These are phyloP conservation scores for Mesocricetus auratus DNA, from an alignment of 2,113 vertebrate genomes.

Conservation along the genomic window DNA sequence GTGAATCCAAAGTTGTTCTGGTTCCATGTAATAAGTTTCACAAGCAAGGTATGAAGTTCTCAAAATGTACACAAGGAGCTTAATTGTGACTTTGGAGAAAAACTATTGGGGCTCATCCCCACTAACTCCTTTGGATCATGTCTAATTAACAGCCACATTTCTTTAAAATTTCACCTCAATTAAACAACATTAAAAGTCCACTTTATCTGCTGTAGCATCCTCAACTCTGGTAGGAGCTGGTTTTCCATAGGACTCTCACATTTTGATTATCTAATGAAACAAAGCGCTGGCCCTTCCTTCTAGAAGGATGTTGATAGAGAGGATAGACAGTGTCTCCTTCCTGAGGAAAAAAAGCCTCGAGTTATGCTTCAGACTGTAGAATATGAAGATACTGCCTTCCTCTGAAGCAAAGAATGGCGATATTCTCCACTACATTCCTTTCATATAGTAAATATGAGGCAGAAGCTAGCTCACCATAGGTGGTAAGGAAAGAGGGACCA, in stretches of 20 bases:
- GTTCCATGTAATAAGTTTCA: not conserved
- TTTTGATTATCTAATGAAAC: not conserved
- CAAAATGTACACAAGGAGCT: not conserved
- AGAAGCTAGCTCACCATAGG: not conserved
- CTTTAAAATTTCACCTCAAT: not conserved
- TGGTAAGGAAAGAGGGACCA: not conserved
- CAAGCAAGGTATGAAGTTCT: not conserved
- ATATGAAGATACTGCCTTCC: not conserved
- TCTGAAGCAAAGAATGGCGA: not conserved
- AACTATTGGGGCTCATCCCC: not conserved
- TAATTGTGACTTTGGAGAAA: not conserved
- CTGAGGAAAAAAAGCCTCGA: not conserved
- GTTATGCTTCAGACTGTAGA: not conserved
- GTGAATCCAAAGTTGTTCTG: not conserved
- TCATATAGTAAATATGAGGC: not conserved
- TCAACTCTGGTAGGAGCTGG: not conserved
- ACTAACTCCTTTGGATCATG: not conserved
- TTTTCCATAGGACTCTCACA: not conserved
- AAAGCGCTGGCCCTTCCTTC: not conserved
- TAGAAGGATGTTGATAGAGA: not conserved
- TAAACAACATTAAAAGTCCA: not conserved
- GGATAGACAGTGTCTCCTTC: not conserved
- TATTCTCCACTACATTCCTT: not conserved
- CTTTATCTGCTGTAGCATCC: not conserved
- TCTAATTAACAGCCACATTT: not conserved